A percentile compares a stretch with the other conserved stretches of the same genome.
phyloP scores from a whole-genome alignment of 2,888 invertebrate genomes.

The Cataglyphis albicans region DNA sequence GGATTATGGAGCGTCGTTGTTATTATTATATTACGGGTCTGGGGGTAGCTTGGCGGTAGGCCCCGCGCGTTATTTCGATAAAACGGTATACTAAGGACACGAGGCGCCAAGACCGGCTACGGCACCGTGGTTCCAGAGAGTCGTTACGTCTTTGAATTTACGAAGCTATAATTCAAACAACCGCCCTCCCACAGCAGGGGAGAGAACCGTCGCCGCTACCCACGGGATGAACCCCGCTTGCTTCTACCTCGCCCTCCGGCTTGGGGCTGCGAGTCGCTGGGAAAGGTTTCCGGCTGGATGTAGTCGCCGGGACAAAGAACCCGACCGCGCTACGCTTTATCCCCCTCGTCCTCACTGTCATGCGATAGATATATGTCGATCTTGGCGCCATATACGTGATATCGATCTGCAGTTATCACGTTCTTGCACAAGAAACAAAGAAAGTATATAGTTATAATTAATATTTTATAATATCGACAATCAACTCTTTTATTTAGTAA shows the following conservation, averaged over 20 bases:
- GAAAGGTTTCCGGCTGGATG: conserved; percentile 56
- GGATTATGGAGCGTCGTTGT: conserved; percentile 67
- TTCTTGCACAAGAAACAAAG: conserved; percentile 26
- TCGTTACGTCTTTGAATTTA: conserved; percentile 79
- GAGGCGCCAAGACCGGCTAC: conserved; percentile 27
- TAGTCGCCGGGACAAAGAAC: conserved; percentile 68
- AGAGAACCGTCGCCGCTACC: conserved; percentile 54
- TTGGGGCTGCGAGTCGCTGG: conserved; percentile 32
- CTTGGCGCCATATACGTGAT: conserved; percentile 48
- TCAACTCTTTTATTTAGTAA: not conserved
- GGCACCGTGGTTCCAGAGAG: conserved; percentile 65
- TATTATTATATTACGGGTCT: conserved; percentile 69
- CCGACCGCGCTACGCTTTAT: conserved; percentile 52
- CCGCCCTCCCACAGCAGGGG: conserved; percentile 60
- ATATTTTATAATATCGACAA: not conserved
- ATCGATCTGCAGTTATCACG: conserved; percentile 48
- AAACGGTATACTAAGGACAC: conserved; percentile 69
- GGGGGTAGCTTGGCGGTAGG: conserved; percentile 45
- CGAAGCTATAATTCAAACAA: conserved; percentile 79
- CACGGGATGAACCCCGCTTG: conserved; percentile 58
- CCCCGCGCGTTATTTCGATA: conserved; percentile 72
- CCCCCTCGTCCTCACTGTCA: conserved; percentile 58
- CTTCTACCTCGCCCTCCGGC: conserved; percentile 34
- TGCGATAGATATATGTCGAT: conserved; percentile 56
- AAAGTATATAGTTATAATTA: not conserved